These are phyloP conservation scores for Coilia nasus DNA, from an alignment of 2,797 vertebrate species.

Conservation along the genomic window DNA sequence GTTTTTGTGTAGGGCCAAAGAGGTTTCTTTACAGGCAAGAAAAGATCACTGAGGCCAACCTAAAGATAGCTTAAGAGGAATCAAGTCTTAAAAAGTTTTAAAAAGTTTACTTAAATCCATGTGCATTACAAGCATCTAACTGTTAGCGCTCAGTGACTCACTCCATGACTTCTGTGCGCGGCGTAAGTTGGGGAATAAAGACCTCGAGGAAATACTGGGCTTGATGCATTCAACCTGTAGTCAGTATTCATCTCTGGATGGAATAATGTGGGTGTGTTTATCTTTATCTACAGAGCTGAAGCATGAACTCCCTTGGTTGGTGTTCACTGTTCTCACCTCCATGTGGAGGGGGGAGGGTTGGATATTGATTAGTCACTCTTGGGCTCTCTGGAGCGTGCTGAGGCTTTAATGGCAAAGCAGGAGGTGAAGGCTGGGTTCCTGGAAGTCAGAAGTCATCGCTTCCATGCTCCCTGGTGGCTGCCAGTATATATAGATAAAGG, in stretches of 20 bases:
- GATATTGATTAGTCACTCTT: constrained; percentile 15
- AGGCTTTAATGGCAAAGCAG: not conserved
- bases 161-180: not conserved
- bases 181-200: not conserved
- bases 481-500: not conserved
- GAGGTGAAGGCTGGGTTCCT: not conserved
- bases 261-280: not conserved
- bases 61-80: not conserved
- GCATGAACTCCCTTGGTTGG: not conserved
- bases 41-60: not conserved
- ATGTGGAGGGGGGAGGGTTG: not conserved
- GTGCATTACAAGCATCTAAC: not conserved
- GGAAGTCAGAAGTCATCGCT: not conserved
- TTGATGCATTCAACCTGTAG: not conserved
- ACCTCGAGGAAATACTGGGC: not conserved
- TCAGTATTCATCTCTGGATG: not conserved
- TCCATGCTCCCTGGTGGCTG: not conserved
- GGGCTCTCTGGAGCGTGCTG: constrained; percentile 20
- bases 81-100: too few species aligned
- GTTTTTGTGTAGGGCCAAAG: not conserved
- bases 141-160: not conserved
- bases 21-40: not conserved
- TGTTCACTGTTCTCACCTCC: not conserved
- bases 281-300: not conserved
- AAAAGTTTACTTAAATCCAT: not conserved